Percentiles rank a stretch among this genome's conserved stretches.
phyloP scores from a whole-genome alignment of 1,140 invertebrate species.

The Hycleus phaleratus region DNA sequence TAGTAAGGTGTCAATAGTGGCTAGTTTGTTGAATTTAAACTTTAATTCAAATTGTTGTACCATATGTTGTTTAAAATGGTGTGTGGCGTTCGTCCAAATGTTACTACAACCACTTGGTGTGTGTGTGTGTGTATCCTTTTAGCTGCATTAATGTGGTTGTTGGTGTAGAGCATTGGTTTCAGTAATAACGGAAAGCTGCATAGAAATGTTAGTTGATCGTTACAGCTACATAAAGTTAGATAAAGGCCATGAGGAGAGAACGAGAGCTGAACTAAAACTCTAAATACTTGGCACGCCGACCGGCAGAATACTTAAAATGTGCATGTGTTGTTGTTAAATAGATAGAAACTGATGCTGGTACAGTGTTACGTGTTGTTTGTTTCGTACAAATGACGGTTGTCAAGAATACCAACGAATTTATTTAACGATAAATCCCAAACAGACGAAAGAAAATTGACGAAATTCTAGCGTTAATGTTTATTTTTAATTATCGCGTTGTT shows the following conservation, averaged over 20 bases:
- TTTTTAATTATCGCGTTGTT: no score
- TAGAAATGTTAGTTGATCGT: background rate
- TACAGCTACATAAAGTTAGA: slow-evolving; percentile 8
- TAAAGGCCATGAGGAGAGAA: no score
- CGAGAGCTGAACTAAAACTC: background rate
- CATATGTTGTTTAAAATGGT: no score
- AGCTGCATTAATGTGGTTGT: background rate
- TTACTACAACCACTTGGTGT: no score
- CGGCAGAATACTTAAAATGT: background rate
- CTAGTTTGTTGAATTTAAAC: no score
- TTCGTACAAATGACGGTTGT: slow-evolving; percentile 5
- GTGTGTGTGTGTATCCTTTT: background rate
- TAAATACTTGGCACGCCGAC: slow-evolving; percentile 5
- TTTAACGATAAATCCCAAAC: slow-evolving; percentile 5
- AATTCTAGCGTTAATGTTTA: no score
- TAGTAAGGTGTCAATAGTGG: no score
- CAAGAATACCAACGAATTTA: slow-evolving; percentile 7
- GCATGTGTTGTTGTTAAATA: no score
- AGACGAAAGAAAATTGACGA: background rate
- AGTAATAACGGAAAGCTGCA: slow-evolving; percentile 4
- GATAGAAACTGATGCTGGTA: slow-evolving; percentile 5
- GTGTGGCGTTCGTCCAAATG: no score
- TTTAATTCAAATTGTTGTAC: no score
- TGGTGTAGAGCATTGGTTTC: background rate
- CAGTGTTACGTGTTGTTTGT: background rate